Conservation (phyloP, 1,140 invertebrate species). For the Diprion similis region DNA sequence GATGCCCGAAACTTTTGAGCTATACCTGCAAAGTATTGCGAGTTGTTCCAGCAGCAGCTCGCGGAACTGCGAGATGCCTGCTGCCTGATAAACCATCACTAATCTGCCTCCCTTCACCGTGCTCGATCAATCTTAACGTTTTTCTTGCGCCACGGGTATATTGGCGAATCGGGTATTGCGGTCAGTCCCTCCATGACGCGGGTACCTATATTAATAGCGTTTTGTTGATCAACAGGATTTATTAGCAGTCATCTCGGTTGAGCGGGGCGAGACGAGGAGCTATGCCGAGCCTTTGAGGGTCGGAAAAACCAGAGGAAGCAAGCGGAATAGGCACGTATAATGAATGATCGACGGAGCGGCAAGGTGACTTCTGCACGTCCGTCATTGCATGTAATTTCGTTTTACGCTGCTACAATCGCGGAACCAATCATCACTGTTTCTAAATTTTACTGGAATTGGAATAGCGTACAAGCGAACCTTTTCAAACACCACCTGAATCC, state of each 20-base stretch:
- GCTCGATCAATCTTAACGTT: conserved; percentile 41
- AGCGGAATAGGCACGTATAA: neutral
- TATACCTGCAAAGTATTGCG: neutral
- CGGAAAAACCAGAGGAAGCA: neutral
- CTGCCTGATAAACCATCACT: conserved; percentile 47
- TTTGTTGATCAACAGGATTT: conserved; percentile 1
- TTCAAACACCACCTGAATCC: too few relatives aligned
- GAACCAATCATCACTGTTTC: too few relatives aligned
- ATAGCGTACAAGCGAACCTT: too few relatives aligned
- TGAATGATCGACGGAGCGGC: neutral
- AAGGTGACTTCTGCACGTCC: too few relatives aligned
- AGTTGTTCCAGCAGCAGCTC: neutral
- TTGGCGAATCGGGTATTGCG: neutral
- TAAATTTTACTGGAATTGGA: too few relatives aligned
- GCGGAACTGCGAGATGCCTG: conserved; percentile 14
- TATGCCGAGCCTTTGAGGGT: neutral
- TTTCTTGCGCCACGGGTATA: conserved; percentile 27
- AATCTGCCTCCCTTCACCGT: conserved; percentile 35
- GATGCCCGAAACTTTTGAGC: neutral
- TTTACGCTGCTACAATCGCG: too few relatives aligned
- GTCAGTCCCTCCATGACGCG: neutral
- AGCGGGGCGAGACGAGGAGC: neutral
- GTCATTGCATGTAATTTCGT: too few relatives aligned
- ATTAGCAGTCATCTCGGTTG: conserved; percentile 7
- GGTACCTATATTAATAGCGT: neutral